phyloP scores from a whole-genome alignment of 2,888 invertebrate genomes.

The Drosophila seclusa region DNA sequence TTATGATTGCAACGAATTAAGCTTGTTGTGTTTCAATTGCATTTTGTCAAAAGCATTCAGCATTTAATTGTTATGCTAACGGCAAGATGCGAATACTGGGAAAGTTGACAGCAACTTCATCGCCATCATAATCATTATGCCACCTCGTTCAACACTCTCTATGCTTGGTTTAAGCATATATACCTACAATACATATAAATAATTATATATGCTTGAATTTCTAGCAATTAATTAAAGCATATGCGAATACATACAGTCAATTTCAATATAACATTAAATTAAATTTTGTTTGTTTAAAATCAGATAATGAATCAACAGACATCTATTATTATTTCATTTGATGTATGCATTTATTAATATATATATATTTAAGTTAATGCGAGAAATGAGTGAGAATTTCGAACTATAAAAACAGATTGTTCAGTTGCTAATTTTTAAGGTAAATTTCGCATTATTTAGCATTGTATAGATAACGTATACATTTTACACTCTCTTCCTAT shows the following conservation, averaged over 20 bases:
- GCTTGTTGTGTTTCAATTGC: slow-evolving; percentile 7
- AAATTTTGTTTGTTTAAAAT: neutral
- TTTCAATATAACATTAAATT: neutral
- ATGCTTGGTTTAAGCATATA: neutral
- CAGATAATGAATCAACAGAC: neutral
- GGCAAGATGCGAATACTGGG: slow-evolving; percentile 45
- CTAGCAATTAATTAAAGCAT: neutral
- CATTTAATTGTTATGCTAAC: slow-evolving; percentile 68
- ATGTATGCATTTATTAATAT: neutral
- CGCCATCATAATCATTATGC: slow-evolving; percentile 31
- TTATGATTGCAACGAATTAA: neutral
- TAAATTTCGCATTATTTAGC: neutral
- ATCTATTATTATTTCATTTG: neutral
- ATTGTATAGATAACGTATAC: neutral
- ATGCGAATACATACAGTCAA: neutral
- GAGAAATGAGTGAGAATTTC: neutral
- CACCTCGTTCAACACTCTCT: slow-evolving; percentile 25
- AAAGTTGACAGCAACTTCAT: slow-evolving; percentile 53
- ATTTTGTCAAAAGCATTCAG: slow-evolving; percentile 17
- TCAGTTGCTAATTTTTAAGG: neutral
- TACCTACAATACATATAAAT: neutral
- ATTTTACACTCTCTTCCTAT: neutral
- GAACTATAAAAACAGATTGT: neutral
- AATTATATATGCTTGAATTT: slow-evolving; percentile 1
- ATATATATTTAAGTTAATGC: neutral